Evolutionary conservation across 2,113 vertebrate species (phyloP).

Genomic region (Myotis davidii): DNA sequence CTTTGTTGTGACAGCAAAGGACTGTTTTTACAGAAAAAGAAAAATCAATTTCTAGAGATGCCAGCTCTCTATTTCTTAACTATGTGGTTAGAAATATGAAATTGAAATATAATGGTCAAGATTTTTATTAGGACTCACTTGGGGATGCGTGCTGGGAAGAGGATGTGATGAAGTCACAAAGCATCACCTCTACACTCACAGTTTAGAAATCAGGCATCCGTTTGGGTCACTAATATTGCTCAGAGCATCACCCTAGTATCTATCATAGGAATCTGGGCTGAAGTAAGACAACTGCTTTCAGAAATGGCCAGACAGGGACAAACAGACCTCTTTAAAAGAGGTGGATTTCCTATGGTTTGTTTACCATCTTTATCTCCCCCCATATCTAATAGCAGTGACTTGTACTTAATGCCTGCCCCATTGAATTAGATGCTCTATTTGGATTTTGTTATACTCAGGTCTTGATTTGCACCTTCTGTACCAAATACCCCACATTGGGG

Average conservation of each 20-base stretch:
- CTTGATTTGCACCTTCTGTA: not conserved
- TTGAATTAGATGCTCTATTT: not conserved
- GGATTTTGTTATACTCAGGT: not conserved
- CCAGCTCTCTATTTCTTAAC: constrained; percentile 25
- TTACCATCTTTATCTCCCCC: not conserved
- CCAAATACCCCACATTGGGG: not conserved
- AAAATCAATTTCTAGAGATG: constrained; percentile 68
- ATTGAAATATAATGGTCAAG: constrained; percentile 39
- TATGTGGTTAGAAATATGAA: constrained; percentile 29
- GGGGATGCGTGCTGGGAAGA: not conserved
- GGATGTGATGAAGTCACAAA: not conserved
- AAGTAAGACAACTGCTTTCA: not conserved
- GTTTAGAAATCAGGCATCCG: not conserved
- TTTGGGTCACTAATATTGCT: not conserved
- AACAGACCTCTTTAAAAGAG: not conserved
- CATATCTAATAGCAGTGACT: not conserved
- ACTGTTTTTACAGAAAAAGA: constrained; percentile 40
- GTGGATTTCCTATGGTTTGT: not conserved
- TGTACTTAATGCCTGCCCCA: not conserved
- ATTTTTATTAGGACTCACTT: constrained; percentile 11
- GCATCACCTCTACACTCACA: not conserved
- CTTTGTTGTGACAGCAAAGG: constrained; percentile 68
- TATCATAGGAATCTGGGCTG: not conserved
- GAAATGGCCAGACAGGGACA: not conserved
- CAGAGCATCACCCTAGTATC: not conserved